Evolutionary conservation across 2,888 invertebrate species (phyloP).

Genomic region (Nudaria mundana): DNA sequence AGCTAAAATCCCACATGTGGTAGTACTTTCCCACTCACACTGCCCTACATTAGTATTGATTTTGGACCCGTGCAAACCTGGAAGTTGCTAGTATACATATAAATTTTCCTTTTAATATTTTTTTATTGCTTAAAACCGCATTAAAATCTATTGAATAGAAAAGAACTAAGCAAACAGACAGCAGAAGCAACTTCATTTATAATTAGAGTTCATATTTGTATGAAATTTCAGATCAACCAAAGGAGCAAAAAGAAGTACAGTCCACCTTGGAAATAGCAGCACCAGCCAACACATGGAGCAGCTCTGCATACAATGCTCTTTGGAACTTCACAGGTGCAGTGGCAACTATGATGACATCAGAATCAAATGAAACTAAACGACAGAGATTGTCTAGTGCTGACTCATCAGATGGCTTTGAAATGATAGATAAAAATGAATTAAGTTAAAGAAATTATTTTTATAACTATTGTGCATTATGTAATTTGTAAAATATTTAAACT

Average conservation of each 20-base stretch:
- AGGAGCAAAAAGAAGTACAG: conserved; percentile 42
- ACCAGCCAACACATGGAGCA: conserved; percentile 56
- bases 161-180: too few relatives aligned
- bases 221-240: conserved; percentile 53
- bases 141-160: too few relatives aligned
- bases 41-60: too few relatives aligned
- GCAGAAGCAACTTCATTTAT: too few relatives aligned
- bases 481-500: conserved; percentile 19
- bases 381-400: conserved; percentile 62
- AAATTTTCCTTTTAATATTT: too few relatives aligned
- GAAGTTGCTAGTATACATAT: too few relatives aligned
- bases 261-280: conserved; percentile 58
- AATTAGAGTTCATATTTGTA: too few relatives aligned
- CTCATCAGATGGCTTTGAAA: conserved; percentile 76
- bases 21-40: too few relatives aligned
- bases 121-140: too few relatives aligned
- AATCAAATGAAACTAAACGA: conserved; percentile 48
- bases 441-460: conserved; percentile 39
- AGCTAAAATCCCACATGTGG: too few relatives aligned
- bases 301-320: conserved; percentile 61
- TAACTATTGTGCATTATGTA: conserved; percentile 23
- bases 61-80: too few relatives aligned
- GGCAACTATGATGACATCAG: conserved; percentile 55
- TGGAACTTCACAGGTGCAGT: conserved; percentile 64
- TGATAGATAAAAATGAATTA: conserved; percentile 69